These are phyloP conservation scores for Thysanoteuthis rhombus DNA, from an alignment of 2,888 invertebrate species.

Conservation along the genomic window DNA sequence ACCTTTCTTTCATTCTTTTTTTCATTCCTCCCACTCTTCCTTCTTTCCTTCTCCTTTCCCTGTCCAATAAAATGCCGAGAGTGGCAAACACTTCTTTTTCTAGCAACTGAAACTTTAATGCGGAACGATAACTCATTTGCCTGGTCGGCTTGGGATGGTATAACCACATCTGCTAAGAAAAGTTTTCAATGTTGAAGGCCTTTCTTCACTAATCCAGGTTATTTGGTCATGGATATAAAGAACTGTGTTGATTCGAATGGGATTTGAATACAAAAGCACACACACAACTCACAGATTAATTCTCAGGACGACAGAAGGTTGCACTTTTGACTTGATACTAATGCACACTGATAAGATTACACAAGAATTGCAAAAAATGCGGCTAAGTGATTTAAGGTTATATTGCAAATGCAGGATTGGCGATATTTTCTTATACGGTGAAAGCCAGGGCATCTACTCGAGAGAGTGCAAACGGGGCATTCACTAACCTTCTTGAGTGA, in stretches of 20 bases:
- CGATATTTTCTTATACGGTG: background rate
- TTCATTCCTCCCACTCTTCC: too few relatives aligned
- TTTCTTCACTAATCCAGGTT: background rate
- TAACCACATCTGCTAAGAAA: too few relatives aligned
- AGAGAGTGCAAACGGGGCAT: too few relatives aligned
- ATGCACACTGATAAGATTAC: background rate
- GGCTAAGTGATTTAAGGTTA: background rate
- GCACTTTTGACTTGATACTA: background rate
- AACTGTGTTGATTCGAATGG: background rate
- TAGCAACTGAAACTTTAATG: too few relatives aligned
- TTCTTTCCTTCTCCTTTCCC: too few relatives aligned
- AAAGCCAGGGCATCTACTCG: too few relatives aligned
- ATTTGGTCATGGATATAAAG: background rate
- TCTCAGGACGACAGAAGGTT: background rate
- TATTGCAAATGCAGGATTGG: background rate
- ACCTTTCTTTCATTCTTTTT: too few relatives aligned
- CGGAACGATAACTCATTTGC: too few relatives aligned
- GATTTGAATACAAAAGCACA: background rate
- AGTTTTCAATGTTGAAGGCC: background rate
- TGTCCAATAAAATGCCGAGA: too few relatives aligned
- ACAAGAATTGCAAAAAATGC: background rate
- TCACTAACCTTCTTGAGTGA: too few relatives aligned
- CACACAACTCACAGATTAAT: background rate
- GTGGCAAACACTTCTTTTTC: too few relatives aligned
- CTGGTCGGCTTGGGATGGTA: too few relatives aligned